A percentile compares a stretch with the other conserved stretches of the same genome.
These are phyloP conservation scores for Gracilinanus agilis DNA, from an alignment of 2,113 vertebrate genomes.

Conservation along the genomic window DNA sequence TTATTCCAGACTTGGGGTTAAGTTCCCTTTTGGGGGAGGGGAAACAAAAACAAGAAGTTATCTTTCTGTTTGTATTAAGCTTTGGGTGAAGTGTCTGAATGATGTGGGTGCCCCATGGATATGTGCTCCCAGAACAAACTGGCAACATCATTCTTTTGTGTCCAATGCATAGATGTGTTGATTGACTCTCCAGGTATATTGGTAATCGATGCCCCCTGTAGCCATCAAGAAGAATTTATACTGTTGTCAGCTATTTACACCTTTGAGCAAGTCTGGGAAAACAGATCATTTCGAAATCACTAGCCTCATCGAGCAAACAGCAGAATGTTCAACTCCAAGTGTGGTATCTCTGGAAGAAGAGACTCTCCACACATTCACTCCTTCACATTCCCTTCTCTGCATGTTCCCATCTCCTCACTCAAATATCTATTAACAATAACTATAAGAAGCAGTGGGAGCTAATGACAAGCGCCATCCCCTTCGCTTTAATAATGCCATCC, in stretches of 20 bases:
- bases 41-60: neutral
- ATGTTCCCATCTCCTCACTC: constrained; percentile 58
- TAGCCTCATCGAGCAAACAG: constrained; percentile 55
- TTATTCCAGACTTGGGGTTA: neutral
- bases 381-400: constrained; percentile 60
- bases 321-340: constrained; percentile 57
- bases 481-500: constrained; percentile 57
- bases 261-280: constrained; percentile 58
- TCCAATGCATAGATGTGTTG: constrained; percentile 9
- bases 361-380: constrained; percentile 63
- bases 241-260: constrained; percentile 12
- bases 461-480: constrained; percentile 67
- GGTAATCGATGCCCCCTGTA: constrained; percentile 15
- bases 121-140: constrained; percentile 2
- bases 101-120: neutral
- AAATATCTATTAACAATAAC: constrained; percentile 68
- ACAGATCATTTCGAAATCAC: constrained; percentile 62
- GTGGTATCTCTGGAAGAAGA: constrained; percentile 37
- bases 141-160: neutral
- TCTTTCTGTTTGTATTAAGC: neutral
- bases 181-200: neutral
- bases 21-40: neutral
- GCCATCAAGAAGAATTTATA: constrained; percentile 1
- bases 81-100: neutral
- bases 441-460: constrained; percentile 38